Evolutionary conservation across 2,113 vertebrate species (phyloP).

Genomic region (Alosa alosa): DNA sequence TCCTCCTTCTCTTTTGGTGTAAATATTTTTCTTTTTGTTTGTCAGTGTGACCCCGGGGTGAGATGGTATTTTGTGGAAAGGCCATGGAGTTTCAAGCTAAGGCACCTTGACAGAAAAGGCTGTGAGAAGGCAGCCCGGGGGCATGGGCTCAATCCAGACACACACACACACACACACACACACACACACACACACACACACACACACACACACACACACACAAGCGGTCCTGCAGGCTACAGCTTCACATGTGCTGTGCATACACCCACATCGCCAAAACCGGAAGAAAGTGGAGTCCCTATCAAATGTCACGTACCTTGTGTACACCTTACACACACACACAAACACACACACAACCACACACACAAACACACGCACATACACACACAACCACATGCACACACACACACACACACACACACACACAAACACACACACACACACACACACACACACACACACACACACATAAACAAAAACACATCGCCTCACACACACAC

Average conservation of each 20-base stretch:
- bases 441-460: constrained; percentile 19
- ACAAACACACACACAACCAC: not conserved
- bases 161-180: constrained; percentile 27
- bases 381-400: not conserved
- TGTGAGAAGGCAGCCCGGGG: constrained; percentile 62
- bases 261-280: not conserved
- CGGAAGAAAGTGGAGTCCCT: not conserved
- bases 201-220: too few species aligned
- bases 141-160: constrained; percentile 59
- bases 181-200: constrained; percentile 22
- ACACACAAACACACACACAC: not conserved
- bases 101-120: constrained; percentile 60
- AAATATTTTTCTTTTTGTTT: constrained; percentile 47
- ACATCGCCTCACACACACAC: not conserved
- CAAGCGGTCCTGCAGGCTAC: not conserved
- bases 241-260: not conserved
- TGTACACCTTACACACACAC: constrained; percentile 4
- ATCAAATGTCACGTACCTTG: constrained; percentile 7
- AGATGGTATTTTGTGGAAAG: constrained; percentile 53
- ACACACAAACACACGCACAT: not conserved
- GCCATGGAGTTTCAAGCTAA: constrained; percentile 64
- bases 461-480: not conserved
- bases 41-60: constrained; percentile 54
- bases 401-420: not conserved
- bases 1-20: constrained; percentile 2